These are phyloP conservation scores for Grammomys surdaster DNA, from an alignment of 2,113 vertebrate species.

Conservation along the genomic window DNA sequence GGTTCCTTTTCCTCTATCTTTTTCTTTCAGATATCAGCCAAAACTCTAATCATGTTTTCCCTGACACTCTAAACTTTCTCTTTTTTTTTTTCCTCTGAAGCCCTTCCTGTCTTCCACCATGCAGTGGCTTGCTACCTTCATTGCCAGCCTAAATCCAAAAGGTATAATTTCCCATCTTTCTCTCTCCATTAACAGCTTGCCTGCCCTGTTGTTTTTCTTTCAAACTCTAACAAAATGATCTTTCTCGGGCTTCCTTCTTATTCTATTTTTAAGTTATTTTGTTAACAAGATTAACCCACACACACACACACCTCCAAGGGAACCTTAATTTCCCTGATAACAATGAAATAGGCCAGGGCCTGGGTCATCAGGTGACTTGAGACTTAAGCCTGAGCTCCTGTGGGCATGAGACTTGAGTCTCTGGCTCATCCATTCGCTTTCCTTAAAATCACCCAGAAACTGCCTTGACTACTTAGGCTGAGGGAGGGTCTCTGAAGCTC, in stretches of 20 bases:
- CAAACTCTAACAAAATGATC: not conserved
- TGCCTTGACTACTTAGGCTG: not conserved
- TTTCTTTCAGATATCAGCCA: not conserved
- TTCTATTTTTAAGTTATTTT: not conserved
- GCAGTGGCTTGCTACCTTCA: not conserved
- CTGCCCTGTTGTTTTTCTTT: not conserved
- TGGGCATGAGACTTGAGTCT: not conserved
- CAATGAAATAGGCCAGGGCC: not conserved
- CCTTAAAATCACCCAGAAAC: not conserved
- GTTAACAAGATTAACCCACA: not conserved
- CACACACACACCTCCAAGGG: too few species aligned
- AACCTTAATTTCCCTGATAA: not conserved
- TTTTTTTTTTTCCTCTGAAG: not conserved
- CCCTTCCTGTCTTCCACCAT: not conserved
- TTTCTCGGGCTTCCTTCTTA: not conserved
- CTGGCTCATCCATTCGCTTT: not conserved
- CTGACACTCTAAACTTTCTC: not conserved
- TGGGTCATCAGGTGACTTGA: too few species aligned
- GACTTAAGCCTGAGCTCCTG: accelerated
- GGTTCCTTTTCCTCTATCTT: not conserved
- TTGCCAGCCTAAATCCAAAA: not conserved
- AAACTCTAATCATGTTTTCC: not conserved
- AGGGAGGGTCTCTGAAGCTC: not conserved
- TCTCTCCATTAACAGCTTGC: not conserved
- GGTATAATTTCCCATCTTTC: not conserved